Evolutionary conservation across 64 coral and sea anemone species (phyloP), one percentile per base, ranked within the genome.

Genomic region (Porites lutea): DNA sequence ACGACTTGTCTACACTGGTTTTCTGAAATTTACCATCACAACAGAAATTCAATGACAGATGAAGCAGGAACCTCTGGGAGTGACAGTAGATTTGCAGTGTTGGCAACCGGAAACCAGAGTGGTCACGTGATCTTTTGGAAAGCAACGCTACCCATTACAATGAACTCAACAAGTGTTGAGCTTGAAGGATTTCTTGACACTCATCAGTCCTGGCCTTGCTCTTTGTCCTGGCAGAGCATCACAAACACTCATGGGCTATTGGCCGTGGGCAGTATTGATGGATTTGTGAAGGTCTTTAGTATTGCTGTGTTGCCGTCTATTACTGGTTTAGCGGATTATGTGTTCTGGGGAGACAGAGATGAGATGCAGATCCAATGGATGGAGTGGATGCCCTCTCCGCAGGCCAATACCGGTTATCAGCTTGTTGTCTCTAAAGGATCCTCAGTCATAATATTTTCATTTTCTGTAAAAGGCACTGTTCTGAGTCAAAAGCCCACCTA

Each of bases 271-370:
- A 48, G 81, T 65, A 52, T n/a, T 50, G 62, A 84, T 84, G 81
- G 81, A 10, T 65, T 52, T 7, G 19, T 84, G 10, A 84, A 84
- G 46, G 48, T 65, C 69, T 84, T 84, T 15, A 66, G 45, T 48
- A 65, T 84, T 13, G 21, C 51, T 19, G 37, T 84, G 44, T 68
- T 69, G 15, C 81, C 81, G 52, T 84, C 63, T n/a, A 5, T 84
- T 9, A 68, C 4, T 84, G 81, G 81, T 21, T 3, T 84, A 48
- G 81, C 81, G 52, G 13, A 84, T 46, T 84, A 52, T 69, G 81
- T 84, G 19, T 19, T 84, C 4, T 84, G 81, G 81, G 81, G 81
- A 50, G 81, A 84, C 64, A 84, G 52, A 43, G 81, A 70, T 84
- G 81, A 68, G 16, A 66, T 84, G 81, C 62, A 84, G 47, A 61